Evolutionary conservation across 2,888 invertebrate species (phyloP).

Genomic region (Parnassius apollo): DNA sequence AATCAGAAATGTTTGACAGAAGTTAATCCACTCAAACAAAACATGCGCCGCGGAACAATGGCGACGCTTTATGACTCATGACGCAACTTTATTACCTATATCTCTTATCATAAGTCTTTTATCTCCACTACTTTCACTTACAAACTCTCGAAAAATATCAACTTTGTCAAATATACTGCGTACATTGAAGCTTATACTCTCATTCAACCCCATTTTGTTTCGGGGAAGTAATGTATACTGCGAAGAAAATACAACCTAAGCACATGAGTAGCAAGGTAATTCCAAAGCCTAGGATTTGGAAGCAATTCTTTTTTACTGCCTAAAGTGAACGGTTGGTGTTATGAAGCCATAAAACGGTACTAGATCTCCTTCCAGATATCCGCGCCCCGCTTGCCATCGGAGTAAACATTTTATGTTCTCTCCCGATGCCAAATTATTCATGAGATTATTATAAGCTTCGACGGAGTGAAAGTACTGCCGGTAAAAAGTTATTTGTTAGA

Average conservation of each 20-base stretch:
- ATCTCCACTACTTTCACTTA: constrained; percentile 7
- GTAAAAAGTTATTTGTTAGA: background rate
- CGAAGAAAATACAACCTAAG: background rate
- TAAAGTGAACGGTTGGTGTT: constrained; percentile 31
- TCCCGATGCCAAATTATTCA: constrained; percentile 25
- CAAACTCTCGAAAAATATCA: background rate
- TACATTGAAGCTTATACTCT: background rate
- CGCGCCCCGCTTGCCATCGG: constrained; percentile 17
- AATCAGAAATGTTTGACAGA: background rate
- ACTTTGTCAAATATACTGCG: background rate
- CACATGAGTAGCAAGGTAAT: background rate
- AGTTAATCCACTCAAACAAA: constrained; percentile 1
- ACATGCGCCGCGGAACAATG: background rate
- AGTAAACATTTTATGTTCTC: constrained; percentile 27
- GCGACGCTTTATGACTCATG: constrained; percentile 5
- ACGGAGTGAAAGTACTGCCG: background rate
- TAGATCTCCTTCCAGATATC: constrained; percentile 18
- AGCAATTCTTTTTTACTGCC: constrained; percentile 37
- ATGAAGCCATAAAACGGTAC: constrained; percentile 35
- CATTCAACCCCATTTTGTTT: background rate
- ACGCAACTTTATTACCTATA: constrained; percentile 12
- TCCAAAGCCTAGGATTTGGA: constrained; percentile 36
- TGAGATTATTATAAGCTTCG: constrained; percentile 16
- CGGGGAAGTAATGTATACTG: background rate
- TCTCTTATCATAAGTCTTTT: constrained; percentile 13